Evolutionary conservation across 2,888 invertebrate genomes (phyloP).

Genomic region (Himalopsyche kuldschensis): DNA sequence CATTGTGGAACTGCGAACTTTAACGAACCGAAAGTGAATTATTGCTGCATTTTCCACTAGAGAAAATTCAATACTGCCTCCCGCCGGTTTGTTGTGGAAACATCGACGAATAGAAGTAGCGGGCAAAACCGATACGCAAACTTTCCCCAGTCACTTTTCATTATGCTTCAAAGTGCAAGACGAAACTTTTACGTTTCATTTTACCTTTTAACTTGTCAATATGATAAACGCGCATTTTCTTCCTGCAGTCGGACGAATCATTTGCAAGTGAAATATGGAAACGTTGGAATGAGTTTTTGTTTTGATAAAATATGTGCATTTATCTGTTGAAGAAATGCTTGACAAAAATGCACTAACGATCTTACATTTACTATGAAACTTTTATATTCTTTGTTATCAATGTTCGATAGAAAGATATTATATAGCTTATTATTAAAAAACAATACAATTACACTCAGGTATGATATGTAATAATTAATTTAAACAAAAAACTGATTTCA

Average conservation of each 20-base stretch:
- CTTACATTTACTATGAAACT: too few relatives aligned
- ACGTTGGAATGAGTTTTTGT: neutral
- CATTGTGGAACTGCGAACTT: conserved; percentile 17
- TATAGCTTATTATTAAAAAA: too few relatives aligned
- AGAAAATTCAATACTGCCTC: neutral
- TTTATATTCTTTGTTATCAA: too few relatives aligned
- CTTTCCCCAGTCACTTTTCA: neutral
- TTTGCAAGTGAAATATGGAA: neutral
- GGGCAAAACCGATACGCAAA: neutral
- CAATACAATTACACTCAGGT: too few relatives aligned
- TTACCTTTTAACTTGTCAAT: neutral
- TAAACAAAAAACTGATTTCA: too few relatives aligned
- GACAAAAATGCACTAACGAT: too few relatives aligned
- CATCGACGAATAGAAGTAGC: neutral
- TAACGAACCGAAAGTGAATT: conserved; percentile 30
- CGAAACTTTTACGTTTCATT: neutral
- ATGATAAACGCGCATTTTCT: neutral
- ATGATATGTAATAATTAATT: too few relatives aligned
- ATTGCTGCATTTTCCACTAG: conserved; percentile 25
- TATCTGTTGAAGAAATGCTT: neutral
- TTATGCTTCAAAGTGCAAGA: neutral
- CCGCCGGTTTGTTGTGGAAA: neutral
- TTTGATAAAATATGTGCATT: neutral
- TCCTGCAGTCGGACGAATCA: neutral
- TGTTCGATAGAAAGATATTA: too few relatives aligned